These are phyloP conservation scores for Drosophila lini DNA, from an alignment of 1,140 invertebrate genomes.

Conservation along the genomic window DNA sequence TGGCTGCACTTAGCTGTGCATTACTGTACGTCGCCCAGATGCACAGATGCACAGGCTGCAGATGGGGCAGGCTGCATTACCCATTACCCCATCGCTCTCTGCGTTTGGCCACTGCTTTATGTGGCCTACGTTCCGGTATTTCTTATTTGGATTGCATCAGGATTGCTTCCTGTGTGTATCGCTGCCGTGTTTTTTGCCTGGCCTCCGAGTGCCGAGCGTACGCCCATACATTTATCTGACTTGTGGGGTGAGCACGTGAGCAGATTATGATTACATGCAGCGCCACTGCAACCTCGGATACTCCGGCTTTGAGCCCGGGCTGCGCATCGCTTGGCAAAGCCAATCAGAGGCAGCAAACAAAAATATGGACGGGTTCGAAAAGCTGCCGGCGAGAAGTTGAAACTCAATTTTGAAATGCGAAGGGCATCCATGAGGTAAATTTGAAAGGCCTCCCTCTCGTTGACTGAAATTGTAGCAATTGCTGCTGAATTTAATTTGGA, in stretches of 20 bases:
- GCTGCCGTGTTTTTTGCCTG: conserved; percentile 17
- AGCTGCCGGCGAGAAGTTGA: conserved; percentile 3
- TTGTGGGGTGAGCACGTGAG: conserved; percentile 56
- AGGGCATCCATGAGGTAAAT: conserved; percentile 1
- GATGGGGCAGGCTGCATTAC: conserved; percentile 21
- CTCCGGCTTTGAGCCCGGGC: conserved; percentile 18
- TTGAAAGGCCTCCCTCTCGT: not conserved
- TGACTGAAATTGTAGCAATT: not conserved
- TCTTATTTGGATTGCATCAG: conserved; percentile 30
- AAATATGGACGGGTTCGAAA: conserved; percentile 21
- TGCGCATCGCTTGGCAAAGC: conserved; percentile 22
- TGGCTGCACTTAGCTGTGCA: conserved; percentile 67
- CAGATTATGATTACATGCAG: conserved; percentile 69
- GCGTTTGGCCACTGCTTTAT: conserved; percentile 32
- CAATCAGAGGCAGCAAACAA: conserved; percentile 44
- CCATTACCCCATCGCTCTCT: conserved; percentile 7
- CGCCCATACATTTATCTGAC: conserved; percentile 36
- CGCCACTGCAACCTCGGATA: conserved; percentile 14
- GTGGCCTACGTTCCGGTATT: conserved; percentile 29
- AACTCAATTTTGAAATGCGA: conserved; percentile 17
- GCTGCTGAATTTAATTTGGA: not conserved
- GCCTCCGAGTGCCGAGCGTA: not conserved
- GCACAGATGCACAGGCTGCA: conserved; percentile 8
- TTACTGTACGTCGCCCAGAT: not conserved
- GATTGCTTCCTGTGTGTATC: conserved; percentile 14